Evolutionary conservation across 2,888 invertebrate species (phyloP), one percentile per base, ranked within the genome.

Genomic region (Drosophila stalkeri): DNA sequence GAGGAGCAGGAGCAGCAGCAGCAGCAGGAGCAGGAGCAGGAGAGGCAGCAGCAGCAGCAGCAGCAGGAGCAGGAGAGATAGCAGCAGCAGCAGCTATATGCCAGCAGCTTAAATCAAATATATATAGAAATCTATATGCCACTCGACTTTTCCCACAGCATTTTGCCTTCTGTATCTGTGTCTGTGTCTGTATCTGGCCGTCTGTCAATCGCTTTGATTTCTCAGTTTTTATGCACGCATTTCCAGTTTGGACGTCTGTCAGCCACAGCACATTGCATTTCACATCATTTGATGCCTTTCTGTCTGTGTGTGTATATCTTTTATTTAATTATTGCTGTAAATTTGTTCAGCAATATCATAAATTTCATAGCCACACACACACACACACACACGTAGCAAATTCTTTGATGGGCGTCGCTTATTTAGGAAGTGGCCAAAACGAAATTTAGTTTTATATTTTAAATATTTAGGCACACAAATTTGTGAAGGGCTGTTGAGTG

Each of bases 191-290:
- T 39, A 18, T 33, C 47, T 56, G 39, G 39, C 46, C 35, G 57
- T 51, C 57, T 49, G 49, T 69, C 60, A 60, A 39, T 56, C 60
- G 56, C 56, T 73, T 67, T 75, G 71, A 77, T 85, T 87, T 85
- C 80, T 73, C 61, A 57, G 80, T 73, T 85, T 82, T 84, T 84
- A 84, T 88, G 83, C 88, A 88, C 83, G 88, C 88, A 86, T 88
- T 77, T 86, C 77, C 27, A 72, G 39, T 77, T 76, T 77, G 20
- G 83, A 88, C 81, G 75, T 86, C 89, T 84, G 86, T 86, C 89
- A 70, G 72, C 64, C 64, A 20, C 78, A 82, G 83, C 23, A 2
- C 9, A 23, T 62, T 83, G 75, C 81, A 83, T 84, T 86, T 88
- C 67, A 69, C 64, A 55, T 63, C 41, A 62, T 59, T 63, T 64